These are phyloP conservation scores for Minunthozetes semirufus DNA, from an alignment of 2,888 invertebrate species.

Conservation along the genomic window DNA sequence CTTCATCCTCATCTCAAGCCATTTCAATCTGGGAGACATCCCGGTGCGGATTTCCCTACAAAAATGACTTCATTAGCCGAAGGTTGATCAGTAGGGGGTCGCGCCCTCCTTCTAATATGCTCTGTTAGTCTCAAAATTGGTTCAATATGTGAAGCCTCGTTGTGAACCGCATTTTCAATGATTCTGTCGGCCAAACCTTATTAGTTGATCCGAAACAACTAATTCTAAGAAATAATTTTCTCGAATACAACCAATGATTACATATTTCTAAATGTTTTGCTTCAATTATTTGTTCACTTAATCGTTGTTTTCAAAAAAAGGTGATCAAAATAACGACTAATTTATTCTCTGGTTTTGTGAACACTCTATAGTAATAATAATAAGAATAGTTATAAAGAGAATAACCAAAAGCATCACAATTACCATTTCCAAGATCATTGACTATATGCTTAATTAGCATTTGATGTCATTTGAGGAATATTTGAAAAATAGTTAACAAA, in stretches of 20 bases:
- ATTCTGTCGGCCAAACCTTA: conserved; percentile 14
- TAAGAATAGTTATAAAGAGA: no score
- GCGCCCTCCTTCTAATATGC: conserved; percentile 19
- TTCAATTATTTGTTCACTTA: background rate
- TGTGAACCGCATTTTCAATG: background rate
- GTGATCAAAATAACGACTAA: no score
- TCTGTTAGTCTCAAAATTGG: conserved; percentile 21
- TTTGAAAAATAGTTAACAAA: no score
- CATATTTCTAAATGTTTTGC: background rate
- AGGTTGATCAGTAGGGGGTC: conserved; percentile 19
- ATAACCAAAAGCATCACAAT: no score
- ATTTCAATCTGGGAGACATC: conserved; percentile 18
- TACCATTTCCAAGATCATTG: no score
- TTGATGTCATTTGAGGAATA: no score
- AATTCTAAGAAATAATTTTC: background rate
- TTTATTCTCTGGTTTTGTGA: no score
- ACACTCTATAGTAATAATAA: no score
- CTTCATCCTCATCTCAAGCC: conserved; percentile 17
- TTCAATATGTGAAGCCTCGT: conserved; percentile 20
- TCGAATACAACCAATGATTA: background rate
- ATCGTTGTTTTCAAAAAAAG: no score
- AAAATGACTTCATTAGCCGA: conserved; percentile 29
- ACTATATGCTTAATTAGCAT: no score
- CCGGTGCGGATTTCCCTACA: conserved; percentile 27
- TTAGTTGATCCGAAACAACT: background rate